Conservation (phyloP, 2,797 vertebrate genomes). For the Morus bassanus region DNA sequence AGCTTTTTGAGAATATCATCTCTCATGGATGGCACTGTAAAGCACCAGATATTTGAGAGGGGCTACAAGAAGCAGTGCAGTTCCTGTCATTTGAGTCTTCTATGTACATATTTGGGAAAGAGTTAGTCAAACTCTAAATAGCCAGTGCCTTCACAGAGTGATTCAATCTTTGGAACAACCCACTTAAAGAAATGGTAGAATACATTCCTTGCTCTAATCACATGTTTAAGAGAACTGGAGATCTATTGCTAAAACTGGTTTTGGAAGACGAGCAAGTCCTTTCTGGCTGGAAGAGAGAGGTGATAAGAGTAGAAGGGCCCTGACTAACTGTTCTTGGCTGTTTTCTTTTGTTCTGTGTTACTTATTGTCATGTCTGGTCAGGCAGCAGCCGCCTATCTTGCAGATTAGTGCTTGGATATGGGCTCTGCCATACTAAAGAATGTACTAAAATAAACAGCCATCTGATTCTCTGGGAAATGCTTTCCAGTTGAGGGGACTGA, state of each 20-base stretch:
- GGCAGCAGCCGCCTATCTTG: background rate
- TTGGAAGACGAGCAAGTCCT: background rate
- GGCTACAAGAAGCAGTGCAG: background rate
- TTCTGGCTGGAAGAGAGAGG: background rate
- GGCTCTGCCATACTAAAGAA: background rate
- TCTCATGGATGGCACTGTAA: background rate
- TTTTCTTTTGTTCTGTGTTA: background rate
- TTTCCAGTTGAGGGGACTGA: background rate
- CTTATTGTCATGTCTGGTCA: background rate
- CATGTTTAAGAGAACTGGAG: background rate
- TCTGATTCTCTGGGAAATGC: background rate
- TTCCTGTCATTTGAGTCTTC: background rate
- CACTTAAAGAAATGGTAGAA: background rate
- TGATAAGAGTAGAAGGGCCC: background rate
- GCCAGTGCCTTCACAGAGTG: background rate
- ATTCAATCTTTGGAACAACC: background rate
- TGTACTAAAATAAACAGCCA: background rate
- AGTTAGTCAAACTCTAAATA: too few relatives aligned
- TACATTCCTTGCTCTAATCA: background rate
- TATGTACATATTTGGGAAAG: background rate
- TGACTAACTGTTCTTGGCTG: background rate
- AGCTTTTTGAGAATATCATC: background rate
- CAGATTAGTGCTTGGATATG: background rate
- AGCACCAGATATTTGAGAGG: background rate
- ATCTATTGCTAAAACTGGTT: background rate